Percentiles rank a stretch among this genome's conserved stretches.
These are phyloP conservation scores for Ferrisia virgata DNA, from an alignment of 2,888 invertebrate species.

Conservation along the genomic window DNA sequence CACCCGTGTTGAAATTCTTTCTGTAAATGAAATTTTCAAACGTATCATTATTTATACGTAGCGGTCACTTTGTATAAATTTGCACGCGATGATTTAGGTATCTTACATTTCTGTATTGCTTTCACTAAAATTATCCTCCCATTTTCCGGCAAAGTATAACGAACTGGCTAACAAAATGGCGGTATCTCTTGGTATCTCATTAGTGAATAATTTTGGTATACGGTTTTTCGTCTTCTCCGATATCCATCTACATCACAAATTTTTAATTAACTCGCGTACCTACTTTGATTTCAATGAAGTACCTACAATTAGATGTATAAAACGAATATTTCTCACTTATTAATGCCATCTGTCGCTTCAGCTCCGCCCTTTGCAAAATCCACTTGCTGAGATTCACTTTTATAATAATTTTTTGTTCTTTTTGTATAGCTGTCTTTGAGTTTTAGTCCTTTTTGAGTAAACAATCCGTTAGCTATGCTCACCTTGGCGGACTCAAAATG, in stretches of 20 bases:
- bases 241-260: constrained; percentile 59
- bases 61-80: no score
- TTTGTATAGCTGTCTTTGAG: constrained; percentile 45
- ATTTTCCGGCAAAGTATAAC: constrained; percentile 69
- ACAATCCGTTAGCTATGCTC: constrained; percentile 48
- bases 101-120: constrained; percentile 59
- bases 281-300: no score
- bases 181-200: constrained; percentile 59
- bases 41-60: no score
- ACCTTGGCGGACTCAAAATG: constrained; percentile 27
- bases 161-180: constrained; percentile 66
- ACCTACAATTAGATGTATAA: no score
- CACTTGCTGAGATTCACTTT: constrained; percentile 47
- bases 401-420: constrained; percentile 10
- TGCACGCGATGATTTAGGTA: not conserved
- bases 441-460: constrained; percentile 47
- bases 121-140: constrained; percentile 64
- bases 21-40: not conserved
- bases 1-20: not conserved
- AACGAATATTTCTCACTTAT: not conserved
- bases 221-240: constrained; percentile 61
- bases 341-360: not conserved
- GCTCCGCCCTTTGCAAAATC: constrained; percentile 47
- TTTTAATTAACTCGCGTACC: not conserved
- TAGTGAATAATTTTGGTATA: constrained; percentile 61